These are phyloP conservation scores for Amphiura filiformis DNA, from an alignment of 35 echinoderm and acorn worm genomes.

Conservation along the genomic window DNA sequence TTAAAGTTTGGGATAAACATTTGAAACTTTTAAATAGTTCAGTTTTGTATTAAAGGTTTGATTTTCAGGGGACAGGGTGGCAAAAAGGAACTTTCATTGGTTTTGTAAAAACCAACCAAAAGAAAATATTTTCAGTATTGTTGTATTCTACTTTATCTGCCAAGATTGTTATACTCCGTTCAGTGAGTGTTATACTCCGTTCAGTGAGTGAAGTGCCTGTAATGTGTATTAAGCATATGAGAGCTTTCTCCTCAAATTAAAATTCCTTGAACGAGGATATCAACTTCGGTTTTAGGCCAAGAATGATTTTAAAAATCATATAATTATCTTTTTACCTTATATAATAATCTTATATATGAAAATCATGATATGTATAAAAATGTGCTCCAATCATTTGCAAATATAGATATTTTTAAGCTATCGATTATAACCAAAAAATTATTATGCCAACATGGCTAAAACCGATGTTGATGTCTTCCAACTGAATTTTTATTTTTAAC, in stretches of 20 bases:
- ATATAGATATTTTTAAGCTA: conserved; percentile 16
- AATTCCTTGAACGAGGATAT: background rate
- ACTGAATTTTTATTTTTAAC: background rate
- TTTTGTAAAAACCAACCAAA: too few species aligned
- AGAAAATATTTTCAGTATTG: background rate
- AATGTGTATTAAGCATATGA: background rate
- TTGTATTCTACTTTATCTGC: background rate
- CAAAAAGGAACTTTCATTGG: too few species aligned
- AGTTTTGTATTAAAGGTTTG: too few species aligned
- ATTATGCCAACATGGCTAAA: background rate
- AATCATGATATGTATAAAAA: conserved; percentile 10
- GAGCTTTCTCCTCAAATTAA: background rate
- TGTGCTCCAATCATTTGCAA: conserved; percentile 14
- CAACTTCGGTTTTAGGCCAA: background rate
- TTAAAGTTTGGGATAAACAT: too few species aligned
- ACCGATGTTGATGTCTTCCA: background rate
- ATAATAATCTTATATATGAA: conserved; percentile 16
- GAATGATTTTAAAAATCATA: conserved; percentile 1
- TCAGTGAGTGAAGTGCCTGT: background rate
- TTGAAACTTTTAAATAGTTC: too few species aligned
- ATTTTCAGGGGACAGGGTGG: too few species aligned
- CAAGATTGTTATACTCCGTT: background rate
- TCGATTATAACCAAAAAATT: background rate
- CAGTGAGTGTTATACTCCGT: background rate
- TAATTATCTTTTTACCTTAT: conserved; percentile 2